Base-by-base conservation (phyloP, 2,888 invertebrate genomes). In the Dicyrtoma fusca region DNA sequence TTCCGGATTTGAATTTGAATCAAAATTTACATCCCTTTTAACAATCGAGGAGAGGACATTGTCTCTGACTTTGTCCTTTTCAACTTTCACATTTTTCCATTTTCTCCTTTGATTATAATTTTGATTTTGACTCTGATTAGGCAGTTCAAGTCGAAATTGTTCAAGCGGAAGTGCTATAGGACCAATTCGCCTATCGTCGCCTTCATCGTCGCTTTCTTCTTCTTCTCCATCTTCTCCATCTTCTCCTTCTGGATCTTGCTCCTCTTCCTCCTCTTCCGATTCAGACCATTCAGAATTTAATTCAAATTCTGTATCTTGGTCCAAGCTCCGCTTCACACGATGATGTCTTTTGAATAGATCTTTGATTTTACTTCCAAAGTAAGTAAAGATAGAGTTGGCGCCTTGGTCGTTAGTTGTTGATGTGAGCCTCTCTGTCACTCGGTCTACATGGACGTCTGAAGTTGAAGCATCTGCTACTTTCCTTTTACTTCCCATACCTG, bases 331-430 rank as follows among this genome's bases (percentile, higher is more conserved):
- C 23, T 70, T 70, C 10, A 62, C 49, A 21, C 44, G n/a, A 23
- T 70, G 70, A 13, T 62, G 62, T 17, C 63, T 25, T 23, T 49
- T 62, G 44, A 70, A 70, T 47, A 70, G 14, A 21, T 70, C 51
- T 21, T 47, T 47, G 17, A 70, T 17, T 23, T 51, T 49, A 25
- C 51, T 13, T 4, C 47, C 34, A 51, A 70, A 62, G 23, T 49
- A 63, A 5, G 19, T 53, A 8, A 70, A 51, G 19, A 69, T 23
- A 10, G 45, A 44, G 13, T 45, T 34, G 53, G 23, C 2, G 21
- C 17, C 53, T 53, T 19, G 4, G n/a, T 19, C 17, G 19, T n/a
- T 2, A 2, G 49, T 49, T 6, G 49, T 4, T 49, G 34, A 34
- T 34, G 34, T 3, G 8, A 34, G 3, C 8, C 8, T 34, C 3